These are phyloP conservation scores for Helicoverpa zea DNA, from an alignment of 1,140 invertebrate species.

Conservation along the genomic window DNA sequence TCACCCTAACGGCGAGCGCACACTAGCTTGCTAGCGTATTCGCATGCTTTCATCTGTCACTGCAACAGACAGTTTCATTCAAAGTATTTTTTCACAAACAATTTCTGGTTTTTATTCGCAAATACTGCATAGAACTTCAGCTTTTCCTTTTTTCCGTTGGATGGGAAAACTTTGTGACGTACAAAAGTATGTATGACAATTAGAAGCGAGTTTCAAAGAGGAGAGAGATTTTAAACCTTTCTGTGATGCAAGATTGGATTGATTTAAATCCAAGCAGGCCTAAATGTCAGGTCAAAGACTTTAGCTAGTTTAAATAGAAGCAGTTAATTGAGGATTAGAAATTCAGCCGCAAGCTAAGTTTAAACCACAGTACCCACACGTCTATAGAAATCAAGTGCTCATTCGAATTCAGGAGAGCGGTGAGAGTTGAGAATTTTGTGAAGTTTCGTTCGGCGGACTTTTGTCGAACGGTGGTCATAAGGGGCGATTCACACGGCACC, in stretches of 20 bases:
- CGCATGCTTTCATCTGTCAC: conserved; percentile 13
- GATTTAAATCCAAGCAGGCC: neutral
- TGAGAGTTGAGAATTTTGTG: conserved; percentile 27
- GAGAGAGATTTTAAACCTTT: neutral
- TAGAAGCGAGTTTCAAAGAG: too few species aligned
- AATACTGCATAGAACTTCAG: neutral
- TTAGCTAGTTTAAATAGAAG: conserved; percentile 21
- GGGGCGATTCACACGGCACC: neutral
- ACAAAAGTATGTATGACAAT: too few species aligned
- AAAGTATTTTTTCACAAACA: conserved; percentile 25
- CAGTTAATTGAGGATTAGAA: conserved; percentile 18
- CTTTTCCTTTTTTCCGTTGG: neutral
- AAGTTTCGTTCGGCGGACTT: conserved; percentile 24
- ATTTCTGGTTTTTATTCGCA: neutral
- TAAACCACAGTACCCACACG: conserved; percentile 18
- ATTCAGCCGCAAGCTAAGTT: neutral
- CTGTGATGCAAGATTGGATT: neutral
- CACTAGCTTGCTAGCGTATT: neutral
- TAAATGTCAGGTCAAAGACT: neutral
- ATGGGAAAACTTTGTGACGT: too few species aligned
- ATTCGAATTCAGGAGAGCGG: conserved; percentile 31
- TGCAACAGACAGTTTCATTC: conserved; percentile 16
- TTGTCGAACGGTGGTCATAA: neutral
- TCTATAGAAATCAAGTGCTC: conserved; percentile 38
- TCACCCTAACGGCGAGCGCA: neutral